Percentiles rank a stretch among this genome's conserved stretches.
phyloP scores from a whole-genome alignment of 2,113 vertebrate species.

The Lophochroa leadbeateri region DNA sequence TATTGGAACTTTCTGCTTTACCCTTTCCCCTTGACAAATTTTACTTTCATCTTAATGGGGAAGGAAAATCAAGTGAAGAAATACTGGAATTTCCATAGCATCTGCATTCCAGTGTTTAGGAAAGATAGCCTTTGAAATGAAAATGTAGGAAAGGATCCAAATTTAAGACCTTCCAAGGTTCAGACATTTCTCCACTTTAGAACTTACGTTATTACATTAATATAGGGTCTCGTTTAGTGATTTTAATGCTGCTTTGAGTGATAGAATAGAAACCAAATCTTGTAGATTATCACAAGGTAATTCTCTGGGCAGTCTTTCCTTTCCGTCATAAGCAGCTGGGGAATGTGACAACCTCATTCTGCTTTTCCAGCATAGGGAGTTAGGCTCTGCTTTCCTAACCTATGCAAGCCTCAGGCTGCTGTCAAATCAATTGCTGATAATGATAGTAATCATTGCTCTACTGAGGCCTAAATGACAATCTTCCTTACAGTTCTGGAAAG shows the following conservation, averaged over 20 bases:
- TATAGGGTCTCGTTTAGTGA: background rate
- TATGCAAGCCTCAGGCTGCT: background rate
- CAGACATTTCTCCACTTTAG: background rate
- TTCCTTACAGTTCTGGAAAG: background rate
- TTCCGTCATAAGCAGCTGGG: background rate
- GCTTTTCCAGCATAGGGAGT: background rate
- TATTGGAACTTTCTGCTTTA: background rate
- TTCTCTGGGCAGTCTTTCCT: background rate
- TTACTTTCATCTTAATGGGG: background rate
- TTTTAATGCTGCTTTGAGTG: background rate
- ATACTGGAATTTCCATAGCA: background rate
- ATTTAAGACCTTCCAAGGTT: background rate
- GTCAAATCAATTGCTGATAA: background rate
- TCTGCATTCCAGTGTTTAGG: background rate
- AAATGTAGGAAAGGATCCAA: background rate
- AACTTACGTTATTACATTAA: background rate
- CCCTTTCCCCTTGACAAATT: background rate
- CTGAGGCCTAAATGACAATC: background rate
- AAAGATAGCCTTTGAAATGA: background rate
- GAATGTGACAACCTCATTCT: background rate
- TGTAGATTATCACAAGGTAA: background rate
- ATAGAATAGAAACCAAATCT: background rate
- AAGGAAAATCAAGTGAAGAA: background rate
- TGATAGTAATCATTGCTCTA: background rate
- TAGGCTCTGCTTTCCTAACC: background rate